Base-by-base conservation (phyloP, 2,797 vertebrate genomes). In the Sebastolobus alascanus region DNA sequence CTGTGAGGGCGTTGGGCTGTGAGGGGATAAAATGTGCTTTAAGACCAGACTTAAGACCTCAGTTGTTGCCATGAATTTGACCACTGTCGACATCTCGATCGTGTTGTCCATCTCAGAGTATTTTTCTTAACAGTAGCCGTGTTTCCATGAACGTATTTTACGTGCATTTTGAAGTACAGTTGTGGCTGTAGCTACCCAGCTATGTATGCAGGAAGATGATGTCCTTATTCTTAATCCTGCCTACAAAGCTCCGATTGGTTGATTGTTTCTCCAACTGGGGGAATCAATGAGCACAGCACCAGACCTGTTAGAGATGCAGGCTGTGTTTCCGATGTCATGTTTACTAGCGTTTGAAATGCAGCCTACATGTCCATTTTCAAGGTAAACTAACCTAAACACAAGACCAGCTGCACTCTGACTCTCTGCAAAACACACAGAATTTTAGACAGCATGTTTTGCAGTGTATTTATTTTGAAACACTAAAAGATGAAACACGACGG, bases 311-410 rank as follows among this genome's bases (percentile, higher is more conserved):
- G 18, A 35, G 20, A 33, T 54, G 66, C 50, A n/a, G 46, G 20
- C 46, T 9, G 46, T 8, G n/a, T 12, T 33, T 4, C 52, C 27
- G 37, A 16, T 31, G 68, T 58, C 58, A 2, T 61, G 70, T 50
- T 73, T 25, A 50, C 70, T 8, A 73, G 43, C 31, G 0, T 64
- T 20, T 52, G 10, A 73, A 38, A 54, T 64, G 35, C 72, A 40
- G 73, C 73, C 35, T 9, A 22, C 60, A 18, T n/a, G 33, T 65
- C 22, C 12, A 3, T 16, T n/a, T 40, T 56, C 8, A 55, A n/a
- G 25, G 35, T 65, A 55, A 74, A 54, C 72, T 13, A 55, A 37
- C 31, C 60, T 27, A 27, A 66, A 56, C 73, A 40, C 73, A 40
- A 10, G 43, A 29, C n/a, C 22, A 7, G 52, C 35, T 25, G 8